A percentile compares a stretch with the other conserved stretches of the same genome.
These are phyloP conservation scores for Trinectes maculatus DNA, from an alignment of 2,113 vertebrate genomes.

Conservation along the genomic window DNA sequence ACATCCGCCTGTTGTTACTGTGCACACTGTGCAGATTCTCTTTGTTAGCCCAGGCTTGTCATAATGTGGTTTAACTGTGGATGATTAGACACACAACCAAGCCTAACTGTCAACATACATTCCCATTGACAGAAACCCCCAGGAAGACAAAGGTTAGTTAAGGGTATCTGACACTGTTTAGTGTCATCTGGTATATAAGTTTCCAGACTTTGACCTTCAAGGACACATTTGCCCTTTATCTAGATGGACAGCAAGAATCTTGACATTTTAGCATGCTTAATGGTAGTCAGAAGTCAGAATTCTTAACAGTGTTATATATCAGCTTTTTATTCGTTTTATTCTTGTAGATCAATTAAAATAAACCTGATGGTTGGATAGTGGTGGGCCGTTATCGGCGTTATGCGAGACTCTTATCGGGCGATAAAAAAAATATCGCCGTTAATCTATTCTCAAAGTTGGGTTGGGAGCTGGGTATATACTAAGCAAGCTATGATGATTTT, in stretches of 20 bases:
- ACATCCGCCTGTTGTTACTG: background rate
- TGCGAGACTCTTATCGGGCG: too few relatives aligned
- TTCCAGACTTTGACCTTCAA: conserved; percentile 35
- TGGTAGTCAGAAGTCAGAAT: background rate
- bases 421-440: too few relatives aligned
- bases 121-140: conserved; percentile 21
- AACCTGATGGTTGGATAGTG: too few relatives aligned
- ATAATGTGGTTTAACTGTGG: background rate
- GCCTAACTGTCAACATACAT: conserved; percentile 24
- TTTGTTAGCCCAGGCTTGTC: background rate
- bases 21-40: background rate
- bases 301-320: background rate
- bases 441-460: too few relatives aligned
- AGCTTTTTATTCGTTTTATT: too few relatives aligned
- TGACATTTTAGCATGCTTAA: conserved; percentile 42
- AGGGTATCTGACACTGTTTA: conserved; percentile 31
- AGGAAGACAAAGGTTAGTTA: conserved; percentile 46
- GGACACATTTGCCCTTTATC: conserved; percentile 38
- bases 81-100: conserved; percentile 18
- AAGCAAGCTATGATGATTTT: too few relatives aligned
- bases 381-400: too few relatives aligned
- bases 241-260: conserved; percentile 18
- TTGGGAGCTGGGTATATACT: too few relatives aligned
- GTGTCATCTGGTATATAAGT: conserved; percentile 30
- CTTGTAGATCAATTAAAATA: too few relatives aligned